Evolutionary conservation across 1,140 invertebrate species (phyloP).

Genomic region (Drosophila repletoides): DNA sequence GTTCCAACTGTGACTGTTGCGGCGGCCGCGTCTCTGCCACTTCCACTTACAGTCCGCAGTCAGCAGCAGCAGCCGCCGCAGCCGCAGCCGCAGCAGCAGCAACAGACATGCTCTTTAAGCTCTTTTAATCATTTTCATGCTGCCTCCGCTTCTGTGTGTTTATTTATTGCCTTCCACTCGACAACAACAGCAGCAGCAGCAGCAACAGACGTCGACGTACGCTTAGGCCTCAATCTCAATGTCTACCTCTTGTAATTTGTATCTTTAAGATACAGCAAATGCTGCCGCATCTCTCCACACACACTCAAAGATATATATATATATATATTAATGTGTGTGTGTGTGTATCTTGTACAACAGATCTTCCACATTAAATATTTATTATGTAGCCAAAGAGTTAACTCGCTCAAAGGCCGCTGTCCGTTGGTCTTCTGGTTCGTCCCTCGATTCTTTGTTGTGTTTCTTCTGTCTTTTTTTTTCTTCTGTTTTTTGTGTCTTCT

Average conservation of each 20-base stretch:
- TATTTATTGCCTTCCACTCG: conserved; percentile 63
- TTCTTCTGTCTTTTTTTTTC: conserved; percentile 23
- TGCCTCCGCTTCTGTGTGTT: conserved; percentile 60
- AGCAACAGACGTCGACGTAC: conserved; percentile 23
- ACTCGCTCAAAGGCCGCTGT: conserved; percentile 60
- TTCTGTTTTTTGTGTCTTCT: conserved; percentile 35
- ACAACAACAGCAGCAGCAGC: conserved; percentile 13
- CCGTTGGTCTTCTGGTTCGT: conserved; percentile 4
- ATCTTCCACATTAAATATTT: conserved; percentile 72
- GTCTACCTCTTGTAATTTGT: conserved; percentile 77
- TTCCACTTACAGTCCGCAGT: conserved; percentile 44
- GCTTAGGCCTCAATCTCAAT: conserved; percentile 74
- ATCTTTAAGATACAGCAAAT: conserved; percentile 76
- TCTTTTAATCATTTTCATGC: conserved; percentile 80
- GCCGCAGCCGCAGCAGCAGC: too few species aligned
- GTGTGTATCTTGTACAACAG: too few species aligned
- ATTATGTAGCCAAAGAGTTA: conserved; percentile 78
- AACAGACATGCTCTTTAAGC: conserved; percentile 71
- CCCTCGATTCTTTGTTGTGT: conserved; percentile 38
- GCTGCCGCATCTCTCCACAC: conserved; percentile 25
- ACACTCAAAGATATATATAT: conserved; percentile 1
- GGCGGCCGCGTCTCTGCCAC: conserved; percentile 18
- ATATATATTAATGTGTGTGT: conserved; percentile 57
- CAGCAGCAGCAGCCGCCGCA: too few species aligned
- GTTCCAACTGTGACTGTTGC: neutral